A percentile compares a stretch with the other conserved stretches of the same genome.
Evolutionary conservation across 2,797 vertebrate genomes (phyloP).

Genomic region (Aplochiton taeniatus): DNA sequence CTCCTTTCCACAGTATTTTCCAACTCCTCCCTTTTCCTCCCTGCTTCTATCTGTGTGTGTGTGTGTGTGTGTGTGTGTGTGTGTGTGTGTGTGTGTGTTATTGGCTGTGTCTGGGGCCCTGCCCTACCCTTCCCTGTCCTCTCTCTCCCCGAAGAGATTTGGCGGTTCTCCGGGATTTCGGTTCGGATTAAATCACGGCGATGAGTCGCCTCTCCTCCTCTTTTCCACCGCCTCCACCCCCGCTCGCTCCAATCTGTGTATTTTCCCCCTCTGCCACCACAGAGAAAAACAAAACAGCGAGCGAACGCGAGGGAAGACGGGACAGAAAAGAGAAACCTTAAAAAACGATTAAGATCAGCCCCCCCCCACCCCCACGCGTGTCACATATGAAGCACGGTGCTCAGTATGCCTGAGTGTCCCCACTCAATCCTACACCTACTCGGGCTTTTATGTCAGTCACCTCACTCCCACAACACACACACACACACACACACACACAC

Average conservation of each 20-base stretch:
- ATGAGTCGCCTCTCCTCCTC: slow-evolving; percentile 52
- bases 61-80: slow-evolving; percentile 9
- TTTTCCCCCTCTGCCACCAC: slow-evolving; percentile 19
- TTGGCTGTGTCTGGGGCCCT: slow-evolving; percentile 25
- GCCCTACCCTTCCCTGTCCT: slow-evolving; percentile 57
- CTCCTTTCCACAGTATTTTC: slow-evolving; percentile 17
- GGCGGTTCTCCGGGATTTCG: slow-evolving; percentile 62
- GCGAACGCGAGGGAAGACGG: slow-evolving; percentile 3
- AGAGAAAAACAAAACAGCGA: slow-evolving; percentile 20
- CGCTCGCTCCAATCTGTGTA: slow-evolving; percentile 46
- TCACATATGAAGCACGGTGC: slow-evolving; percentile 15
- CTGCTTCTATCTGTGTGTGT: background rate
- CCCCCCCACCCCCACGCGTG: slow-evolving; percentile 45
- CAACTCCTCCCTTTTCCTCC: slow-evolving; percentile 6
- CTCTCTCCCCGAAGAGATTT: slow-evolving; percentile 57
- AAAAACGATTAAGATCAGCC: slow-evolving; percentile 40
- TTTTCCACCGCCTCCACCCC: slow-evolving; percentile 37
- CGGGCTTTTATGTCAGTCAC: slow-evolving; percentile 21
- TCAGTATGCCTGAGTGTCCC: slow-evolving; percentile 25
- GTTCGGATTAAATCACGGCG: slow-evolving; percentile 70
- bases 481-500: slow-evolving; percentile 5
- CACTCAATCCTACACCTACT: slow-evolving; percentile 9
- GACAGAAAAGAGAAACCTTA: slow-evolving; percentile 34
- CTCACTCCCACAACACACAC: background rate
- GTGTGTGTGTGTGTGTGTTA: slow-evolving; percentile 19